Conservation (phyloP, 2,113 vertebrate species). For the Channa maculata region DNA sequence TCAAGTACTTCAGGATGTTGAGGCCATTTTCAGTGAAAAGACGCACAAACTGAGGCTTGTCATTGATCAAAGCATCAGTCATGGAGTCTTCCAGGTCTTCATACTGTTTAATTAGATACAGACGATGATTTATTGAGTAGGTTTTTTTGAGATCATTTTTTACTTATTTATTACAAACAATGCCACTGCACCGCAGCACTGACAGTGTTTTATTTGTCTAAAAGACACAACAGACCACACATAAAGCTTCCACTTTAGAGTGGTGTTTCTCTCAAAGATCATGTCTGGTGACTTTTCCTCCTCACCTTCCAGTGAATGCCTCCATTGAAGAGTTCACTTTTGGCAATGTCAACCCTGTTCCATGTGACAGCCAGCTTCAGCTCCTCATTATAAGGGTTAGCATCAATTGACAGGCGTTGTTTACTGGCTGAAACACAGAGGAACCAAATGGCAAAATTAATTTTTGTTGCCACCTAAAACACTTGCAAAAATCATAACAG, state of each 20-base stretch:
- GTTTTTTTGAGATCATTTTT: background rate
- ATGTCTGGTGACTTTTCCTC: background rate
- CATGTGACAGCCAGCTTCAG: constrained; percentile 91
- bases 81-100: constrained; percentile 87
- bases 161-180: background rate
- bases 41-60: constrained; percentile 90
- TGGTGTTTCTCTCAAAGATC: background rate
- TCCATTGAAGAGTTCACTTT: constrained; percentile 92
- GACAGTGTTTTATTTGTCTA: background rate
- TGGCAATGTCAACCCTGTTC: constrained; percentile 93
- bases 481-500: background rate
- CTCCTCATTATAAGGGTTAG: constrained; percentile 87
- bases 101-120: constrained; percentile 60
- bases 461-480: background rate
- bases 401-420: constrained; percentile 69
- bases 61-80: constrained; percentile 87
- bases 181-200: background rate
- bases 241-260: background rate
- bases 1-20: constrained; percentile 88
- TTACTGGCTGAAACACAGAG: constrained; percentile 76
- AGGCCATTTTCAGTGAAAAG: constrained; percentile 90
- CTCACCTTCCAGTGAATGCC: constrained; percentile 89
- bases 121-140: background rate
- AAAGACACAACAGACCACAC: background rate
- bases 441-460: background rate